Evolutionary conservation across 2,113 vertebrate species (phyloP).

Genomic region (Nicator chloris): DNA sequence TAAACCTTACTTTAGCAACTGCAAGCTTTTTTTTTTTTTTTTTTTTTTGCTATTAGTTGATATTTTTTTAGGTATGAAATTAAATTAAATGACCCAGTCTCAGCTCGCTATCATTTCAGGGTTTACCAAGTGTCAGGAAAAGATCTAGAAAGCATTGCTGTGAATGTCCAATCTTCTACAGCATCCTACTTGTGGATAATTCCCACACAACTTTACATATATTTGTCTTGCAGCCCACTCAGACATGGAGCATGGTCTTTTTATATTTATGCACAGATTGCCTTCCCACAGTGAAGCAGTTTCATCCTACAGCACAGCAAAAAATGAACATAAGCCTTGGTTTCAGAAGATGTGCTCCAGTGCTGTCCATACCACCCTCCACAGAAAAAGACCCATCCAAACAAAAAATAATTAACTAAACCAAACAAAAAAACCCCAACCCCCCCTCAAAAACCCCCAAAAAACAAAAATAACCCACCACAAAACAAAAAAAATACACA

Average conservation of each 20-base stretch:
- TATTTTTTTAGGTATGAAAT: not conserved
- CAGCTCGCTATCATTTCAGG: not conserved
- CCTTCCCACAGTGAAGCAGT: not conserved
- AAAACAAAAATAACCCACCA: not conserved
- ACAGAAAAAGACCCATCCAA: not conserved
- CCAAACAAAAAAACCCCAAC: not conserved
- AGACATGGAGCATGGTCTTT: not conserved
- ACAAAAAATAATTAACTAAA: accelerated
- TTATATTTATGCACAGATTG: not conserved
- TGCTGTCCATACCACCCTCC: not conserved
- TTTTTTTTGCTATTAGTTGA: not conserved
- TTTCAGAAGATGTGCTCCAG: not conserved
- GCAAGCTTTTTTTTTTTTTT: not conserved
- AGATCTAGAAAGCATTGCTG: not conserved
- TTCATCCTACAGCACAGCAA: not conserved
- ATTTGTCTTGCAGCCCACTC: not conserved
- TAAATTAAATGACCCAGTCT: not conserved
- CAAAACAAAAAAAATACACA: not conserved
- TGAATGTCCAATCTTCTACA: not conserved
- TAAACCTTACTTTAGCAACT: not conserved
- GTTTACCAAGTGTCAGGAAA: not conserved
- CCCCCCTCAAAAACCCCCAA: not conserved
- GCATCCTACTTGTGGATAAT: not conserved
- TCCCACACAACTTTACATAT: not conserved
- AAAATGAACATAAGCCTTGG: not conserved